Evolutionary conservation across 2,797 vertebrate genomes (phyloP).

Genomic region (Sebastes glaucus): DNA sequence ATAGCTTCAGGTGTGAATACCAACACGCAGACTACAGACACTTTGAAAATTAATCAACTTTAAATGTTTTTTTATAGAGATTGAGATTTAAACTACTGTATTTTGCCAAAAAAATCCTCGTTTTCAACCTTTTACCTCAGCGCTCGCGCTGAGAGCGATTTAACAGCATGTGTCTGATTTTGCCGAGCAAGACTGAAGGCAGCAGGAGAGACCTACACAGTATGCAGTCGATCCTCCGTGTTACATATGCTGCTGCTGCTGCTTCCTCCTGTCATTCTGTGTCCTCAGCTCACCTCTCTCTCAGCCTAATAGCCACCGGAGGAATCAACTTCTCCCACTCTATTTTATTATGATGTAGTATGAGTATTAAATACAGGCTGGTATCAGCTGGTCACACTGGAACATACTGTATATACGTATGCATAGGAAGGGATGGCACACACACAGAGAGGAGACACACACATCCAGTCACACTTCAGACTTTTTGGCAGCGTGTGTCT

Average conservation of each 20-base stretch:
- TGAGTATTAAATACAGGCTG: conserved; percentile 34
- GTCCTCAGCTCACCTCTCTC: conserved; percentile 32
- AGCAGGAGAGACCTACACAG: not conserved
- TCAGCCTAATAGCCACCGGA: not conserved
- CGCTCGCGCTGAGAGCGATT: not conserved
- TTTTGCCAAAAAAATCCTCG: not conserved
- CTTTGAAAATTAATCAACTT: not conserved
- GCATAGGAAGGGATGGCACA: not conserved
- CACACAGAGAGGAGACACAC: not conserved
- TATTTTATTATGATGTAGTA: not conserved
- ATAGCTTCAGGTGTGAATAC: conserved; percentile 1
- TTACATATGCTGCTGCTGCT: not conserved
- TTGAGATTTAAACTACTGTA: not conserved
- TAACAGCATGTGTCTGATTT: not conserved
- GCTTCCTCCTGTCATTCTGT: not conserved
- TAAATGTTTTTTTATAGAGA: not conserved
- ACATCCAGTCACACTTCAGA: conserved; percentile 35
- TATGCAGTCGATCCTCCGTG: not conserved
- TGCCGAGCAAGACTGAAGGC: not conserved
- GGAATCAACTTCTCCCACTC: not conserved
- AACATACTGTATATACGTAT: not conserved
- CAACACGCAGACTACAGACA: not conserved
- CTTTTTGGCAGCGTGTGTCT: conserved; percentile 49
- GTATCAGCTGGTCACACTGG: conserved; percentile 11
- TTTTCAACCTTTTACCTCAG: not conserved